Evolutionary conservation across 2,888 invertebrate genomes (phyloP), one percentile per base, ranked within the genome.

Genomic region (Sarcophaga rosellei): DNA sequence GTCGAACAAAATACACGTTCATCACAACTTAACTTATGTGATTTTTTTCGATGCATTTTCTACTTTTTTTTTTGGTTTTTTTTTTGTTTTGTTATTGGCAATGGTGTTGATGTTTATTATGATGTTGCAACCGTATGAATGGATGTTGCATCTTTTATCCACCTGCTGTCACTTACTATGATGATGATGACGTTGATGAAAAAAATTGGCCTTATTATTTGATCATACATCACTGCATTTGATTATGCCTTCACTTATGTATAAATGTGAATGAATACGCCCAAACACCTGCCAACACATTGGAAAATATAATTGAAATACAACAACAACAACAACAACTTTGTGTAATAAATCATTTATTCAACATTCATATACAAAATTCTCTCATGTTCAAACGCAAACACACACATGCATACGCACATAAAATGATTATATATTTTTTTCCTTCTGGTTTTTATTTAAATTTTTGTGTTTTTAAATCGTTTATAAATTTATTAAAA

Each of bases 171-270:
- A 6, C 25, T 73, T 57, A 20, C n/a, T n/a, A n/a, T 77, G 57
- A 17, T 23, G 44, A 23, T 44, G 25, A 83, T 74, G 74, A 65
- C 47, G 59, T 21, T 23, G 45, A 6, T 63, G 47, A 20, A 72
- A 80, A 76, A 76, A 75, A 79, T 82, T 86, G 82, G 62, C 59
- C 53, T 61, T 74, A 73, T 69, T 69, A 74, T 69, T 65, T 25
- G 35, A 65, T 74, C 68, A 69, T 77, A 59, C 68, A 69, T 78
- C 74, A 53, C 73, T 77, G 20, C 59, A 74, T 81, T 70, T 72
- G 66, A 77, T 81, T 81, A 73, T 74, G 69, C 59, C 47, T 61
- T 17, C n/a, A 15, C 21, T 17, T 61, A 61, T n/a, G n/a, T n/a
- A n/a, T 61, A 10, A 20, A 61, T 61, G 21, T 61, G 45, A 45